These are phyloP conservation scores for Oikopleura dioica DNA, from an alignment of 23 tunicate species.

Conservation along the genomic window DNA sequence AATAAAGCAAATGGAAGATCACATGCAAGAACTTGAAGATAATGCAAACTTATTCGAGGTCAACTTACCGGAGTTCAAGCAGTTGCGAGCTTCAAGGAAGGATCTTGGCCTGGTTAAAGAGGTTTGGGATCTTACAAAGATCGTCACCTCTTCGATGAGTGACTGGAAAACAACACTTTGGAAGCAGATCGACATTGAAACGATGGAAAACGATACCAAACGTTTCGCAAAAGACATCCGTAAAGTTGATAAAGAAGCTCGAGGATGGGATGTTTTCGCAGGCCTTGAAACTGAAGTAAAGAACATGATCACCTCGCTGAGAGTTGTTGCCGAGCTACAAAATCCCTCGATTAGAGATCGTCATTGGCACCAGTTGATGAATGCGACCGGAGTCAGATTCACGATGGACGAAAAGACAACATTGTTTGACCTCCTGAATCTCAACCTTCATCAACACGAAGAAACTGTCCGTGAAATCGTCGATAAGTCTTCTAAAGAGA, in stretches of 20 bases:
- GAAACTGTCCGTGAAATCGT: slow-evolving; percentile 82
- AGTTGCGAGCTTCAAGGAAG: slow-evolving; percentile 60
- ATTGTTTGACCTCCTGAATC: slow-evolving; percentile 46
- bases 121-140: slow-evolving; percentile 60
- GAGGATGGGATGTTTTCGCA: slow-evolving; percentile 72
- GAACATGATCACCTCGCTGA: slow-evolving; percentile 83
- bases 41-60: slow-evolving; percentile 79
- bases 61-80: slow-evolving; percentile 65
- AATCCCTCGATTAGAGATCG: slow-evolving; percentile 91
- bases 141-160: slow-evolving; percentile 47
- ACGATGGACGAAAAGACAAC: slow-evolving; percentile 59
- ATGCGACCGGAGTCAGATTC: slow-evolving; percentile 59
- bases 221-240: slow-evolving; percentile 91
- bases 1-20: slow-evolving; percentile 26
- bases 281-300: slow-evolving; percentile 64
- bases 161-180: slow-evolving; percentile 78
- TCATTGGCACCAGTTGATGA: slow-evolving; percentile 96
- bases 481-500: slow-evolving; percentile 88
- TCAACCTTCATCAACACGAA: slow-evolving; percentile 67
- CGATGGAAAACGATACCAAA: slow-evolving; percentile 85
- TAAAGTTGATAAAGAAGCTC: slow-evolving; percentile 62
- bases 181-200: slow-evolving; percentile 84
- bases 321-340: slow-evolving; percentile 82
- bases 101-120: slow-evolving; percentile 57
- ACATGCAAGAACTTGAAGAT: slow-evolving; percentile 31